These are phyloP conservation scores for Theonella swinhoei DNA, from an alignment of 37 sponge, comb jelly and placozoan species.

Conservation along the genomic window DNA sequence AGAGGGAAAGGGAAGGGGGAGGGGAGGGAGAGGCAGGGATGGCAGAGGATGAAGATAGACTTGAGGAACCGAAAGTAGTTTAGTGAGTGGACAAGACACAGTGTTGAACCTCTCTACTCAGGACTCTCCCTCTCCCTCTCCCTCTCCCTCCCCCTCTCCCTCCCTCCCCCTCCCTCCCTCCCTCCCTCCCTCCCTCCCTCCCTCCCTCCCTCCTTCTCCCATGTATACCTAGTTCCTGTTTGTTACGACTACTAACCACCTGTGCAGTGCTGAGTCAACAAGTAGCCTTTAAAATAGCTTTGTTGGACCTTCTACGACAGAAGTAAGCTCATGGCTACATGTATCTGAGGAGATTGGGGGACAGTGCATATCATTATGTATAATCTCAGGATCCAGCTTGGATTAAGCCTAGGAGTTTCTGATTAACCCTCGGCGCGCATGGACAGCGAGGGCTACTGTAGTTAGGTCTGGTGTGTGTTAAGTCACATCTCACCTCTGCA, in stretches of 20 bases:
- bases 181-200: not conserved
- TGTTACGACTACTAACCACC: constrained; percentile 44
- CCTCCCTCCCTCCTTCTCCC: too few relatives aligned
- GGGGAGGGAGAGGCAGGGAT: constrained; percentile 7
- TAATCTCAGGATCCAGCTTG: too few relatives aligned
- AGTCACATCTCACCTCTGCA: too few relatives aligned
- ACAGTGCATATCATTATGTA: too few relatives aligned
- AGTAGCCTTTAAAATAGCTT: constrained; percentile 52
- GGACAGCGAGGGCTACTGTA: too few relatives aligned
- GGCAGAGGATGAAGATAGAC: constrained; percentile 5
- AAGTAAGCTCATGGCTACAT: too few relatives aligned
- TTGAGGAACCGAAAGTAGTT: not conserved
- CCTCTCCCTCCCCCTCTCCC: not conserved
- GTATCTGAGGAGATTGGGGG: not conserved
- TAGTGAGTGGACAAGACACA: not conserved
- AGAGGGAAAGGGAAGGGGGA: not conserved
- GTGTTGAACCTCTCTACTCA: not conserved
- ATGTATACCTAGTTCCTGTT: constrained; percentile 54
- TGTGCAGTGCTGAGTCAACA: constrained; percentile 63
- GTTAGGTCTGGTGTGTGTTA: too few relatives aligned
- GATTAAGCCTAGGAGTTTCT: not conserved
- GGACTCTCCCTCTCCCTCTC: not conserved
- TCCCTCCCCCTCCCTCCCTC: not conserved
- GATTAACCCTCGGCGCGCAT: too few relatives aligned
- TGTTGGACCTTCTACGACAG: constrained; percentile 39